Evolutionary conservation across 2,797 vertebrate species (phyloP).

Genomic region (Xiphorhynchus erythropygius): DNA sequence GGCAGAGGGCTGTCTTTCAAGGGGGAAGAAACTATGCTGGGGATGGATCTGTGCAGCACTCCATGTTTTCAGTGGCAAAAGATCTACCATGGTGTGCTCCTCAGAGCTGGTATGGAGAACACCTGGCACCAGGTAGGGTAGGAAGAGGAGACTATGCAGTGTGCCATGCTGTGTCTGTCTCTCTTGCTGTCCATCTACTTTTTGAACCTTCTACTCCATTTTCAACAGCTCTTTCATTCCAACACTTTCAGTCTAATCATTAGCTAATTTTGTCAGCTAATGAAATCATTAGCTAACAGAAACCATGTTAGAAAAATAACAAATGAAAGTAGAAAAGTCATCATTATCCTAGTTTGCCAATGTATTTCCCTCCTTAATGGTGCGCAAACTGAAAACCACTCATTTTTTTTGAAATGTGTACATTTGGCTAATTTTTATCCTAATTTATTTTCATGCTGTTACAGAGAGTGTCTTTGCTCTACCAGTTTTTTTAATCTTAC

Average conservation of each 20-base stretch:
- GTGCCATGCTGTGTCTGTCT: neutral
- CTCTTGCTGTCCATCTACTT: neutral
- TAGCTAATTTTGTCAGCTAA: neutral
- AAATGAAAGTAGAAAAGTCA: neutral
- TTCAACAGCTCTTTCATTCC: neutral
- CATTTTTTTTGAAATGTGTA: neutral
- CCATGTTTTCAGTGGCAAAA: neutral
- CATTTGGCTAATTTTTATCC: neutral
- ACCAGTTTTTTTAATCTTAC: neutral
- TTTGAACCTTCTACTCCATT: neutral
- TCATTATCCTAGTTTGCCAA: neutral
- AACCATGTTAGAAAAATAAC: neutral
- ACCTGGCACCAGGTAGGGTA: too few species aligned
- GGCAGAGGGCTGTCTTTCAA: neutral
- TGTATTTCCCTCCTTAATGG: neutral
- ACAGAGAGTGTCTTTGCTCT: neutral
- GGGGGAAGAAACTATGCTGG: neutral
- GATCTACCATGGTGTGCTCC: fast-evolving
- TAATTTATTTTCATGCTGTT: neutral
- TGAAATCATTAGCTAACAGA: neutral
- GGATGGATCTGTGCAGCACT: neutral
- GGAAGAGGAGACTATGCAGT: neutral
- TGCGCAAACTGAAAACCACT: neutral
- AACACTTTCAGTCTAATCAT: neutral
- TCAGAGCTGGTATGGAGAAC: neutral